Base-by-base conservation (phyloP, 2,888 invertebrate species). In the Cheilosia grossa region DNA sequence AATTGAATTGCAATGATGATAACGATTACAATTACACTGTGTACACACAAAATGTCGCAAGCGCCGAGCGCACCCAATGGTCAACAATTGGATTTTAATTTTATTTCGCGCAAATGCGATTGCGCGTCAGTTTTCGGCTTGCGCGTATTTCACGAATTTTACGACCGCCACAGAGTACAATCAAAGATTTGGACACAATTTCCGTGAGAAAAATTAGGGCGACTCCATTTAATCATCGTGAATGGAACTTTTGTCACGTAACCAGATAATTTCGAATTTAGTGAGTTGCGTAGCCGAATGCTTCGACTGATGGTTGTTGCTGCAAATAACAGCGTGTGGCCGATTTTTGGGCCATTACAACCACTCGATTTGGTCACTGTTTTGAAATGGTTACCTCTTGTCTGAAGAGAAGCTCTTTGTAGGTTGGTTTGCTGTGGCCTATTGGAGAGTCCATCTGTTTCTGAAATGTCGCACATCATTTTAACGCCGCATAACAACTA, bases 191-290 rank as follows among this genome's bases (percentile, higher is more conserved):
- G 73, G 74, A 78, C 69, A 79, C 69, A 51, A 49, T 79, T 79
- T 70, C 74, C 79, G 79, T 83, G 79, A 64, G 69, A 75, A 40
- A 54, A 83, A 77, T 61, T 70, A 44, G 85, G 75, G 58, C 85
- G 51, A 64, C 15, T 42, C 24, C 53, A 47, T 78, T 69, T 64
- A 17, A 69, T 70, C 70, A 61, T 61, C 19, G 66, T 56, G 66
- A 51, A 49, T 56, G 53, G 53, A 33, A 42, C 56, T 77, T 72
- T 80, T 58, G 67, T 85, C 80, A 83, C 83, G 83, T 74, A 83
- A 83, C 24, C 24, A 66, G 81, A 37, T 37, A 13, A 1, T 37
- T 37, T 37, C 4, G 37, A 4, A 10, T 70, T 78, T 21, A 27
- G 27, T 27, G 6, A 70, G 30, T 56, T 67, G 44, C 63, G 63